Percentiles rank a stretch among this genome's conserved stretches.
phyloP scores from a whole-genome alignment of 2,113 vertebrate species.

The Lutjanus erythropterus region DNA sequence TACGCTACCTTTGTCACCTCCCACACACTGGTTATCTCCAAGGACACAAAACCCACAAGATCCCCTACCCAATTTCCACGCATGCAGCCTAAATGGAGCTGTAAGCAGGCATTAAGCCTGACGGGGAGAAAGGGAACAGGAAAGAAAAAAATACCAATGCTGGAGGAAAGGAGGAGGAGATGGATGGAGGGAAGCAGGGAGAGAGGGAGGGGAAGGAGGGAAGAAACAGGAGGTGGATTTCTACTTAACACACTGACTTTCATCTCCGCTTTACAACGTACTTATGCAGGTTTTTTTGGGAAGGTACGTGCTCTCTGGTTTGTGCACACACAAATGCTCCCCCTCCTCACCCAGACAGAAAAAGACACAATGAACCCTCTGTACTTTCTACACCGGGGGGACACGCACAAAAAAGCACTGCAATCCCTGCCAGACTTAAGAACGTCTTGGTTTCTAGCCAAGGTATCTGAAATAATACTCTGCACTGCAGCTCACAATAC shows the following conservation, averaged over 20 bases:
- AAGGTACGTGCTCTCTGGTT: constrained; percentile 53
- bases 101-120: constrained; percentile 81
- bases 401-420: constrained; percentile 53
- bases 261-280: constrained; percentile 77
- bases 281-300: constrained; percentile 58
- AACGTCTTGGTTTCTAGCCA: constrained; percentile 71
- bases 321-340: constrained; percentile 50
- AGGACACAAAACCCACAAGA: constrained; percentile 83
- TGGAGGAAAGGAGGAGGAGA: constrained; percentile 64
- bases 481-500: constrained; percentile 60
- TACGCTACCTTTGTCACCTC: constrained; percentile 85
- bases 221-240: constrained; percentile 71
- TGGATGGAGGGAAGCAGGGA: constrained; percentile 54
- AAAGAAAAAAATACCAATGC: constrained; percentile 61
- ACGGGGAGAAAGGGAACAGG: constrained; percentile 69
- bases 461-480: constrained; percentile 78
- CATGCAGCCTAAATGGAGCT: constrained; percentile 82
- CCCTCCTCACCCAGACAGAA: constrained; percentile 54
- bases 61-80: constrained; percentile 82
- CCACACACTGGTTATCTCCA: constrained; percentile 84
- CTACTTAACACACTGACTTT: constrained; percentile 76
- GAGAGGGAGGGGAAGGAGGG: constrained; percentile 51
- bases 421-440: constrained; percentile 70
- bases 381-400: constrained; percentile 68
- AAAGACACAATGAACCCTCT: constrained; percentile 79